Percentiles rank a stretch among this genome's conserved stretches.
Evolutionary conservation across 2,888 invertebrate genomes (phyloP).

Genomic region (Chesias legatella): DNA sequence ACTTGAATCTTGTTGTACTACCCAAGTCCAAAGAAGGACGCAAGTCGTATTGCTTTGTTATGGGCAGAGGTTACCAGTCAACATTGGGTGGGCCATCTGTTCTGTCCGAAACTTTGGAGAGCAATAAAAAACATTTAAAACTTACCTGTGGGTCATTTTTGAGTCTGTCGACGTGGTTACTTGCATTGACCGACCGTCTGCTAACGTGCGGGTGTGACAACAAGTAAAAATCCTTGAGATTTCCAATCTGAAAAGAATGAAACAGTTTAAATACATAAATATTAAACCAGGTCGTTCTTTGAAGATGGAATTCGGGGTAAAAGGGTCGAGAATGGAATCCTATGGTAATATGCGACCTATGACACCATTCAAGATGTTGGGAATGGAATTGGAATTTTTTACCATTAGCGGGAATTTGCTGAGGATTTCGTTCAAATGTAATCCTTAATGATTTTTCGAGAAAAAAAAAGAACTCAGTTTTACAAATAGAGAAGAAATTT

Average conservation of each 20-base stretch:
- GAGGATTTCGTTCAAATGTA: not conserved
- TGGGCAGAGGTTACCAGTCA: too few relatives aligned
- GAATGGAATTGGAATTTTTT: too few relatives aligned
- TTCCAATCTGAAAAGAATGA: constrained; percentile 67
- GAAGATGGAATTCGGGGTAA: constrained; percentile 4
- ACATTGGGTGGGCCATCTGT: too few relatives aligned
- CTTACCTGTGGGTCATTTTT: constrained; percentile 74
- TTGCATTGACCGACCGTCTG: constrained; percentile 67
- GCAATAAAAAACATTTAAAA: too few relatives aligned
- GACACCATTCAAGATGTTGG: constrained; percentile 11
- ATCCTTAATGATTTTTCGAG: too few relatives aligned
- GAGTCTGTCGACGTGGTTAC: constrained; percentile 55
- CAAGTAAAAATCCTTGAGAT: constrained; percentile 62
- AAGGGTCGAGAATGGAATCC: constrained; percentile 15
- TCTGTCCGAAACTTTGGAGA: too few relatives aligned
- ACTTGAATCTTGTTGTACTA: too few relatives aligned
- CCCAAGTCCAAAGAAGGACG: too few relatives aligned
- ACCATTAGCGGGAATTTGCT: not conserved
- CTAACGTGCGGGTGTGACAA: constrained; percentile 69
- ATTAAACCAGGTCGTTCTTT: constrained; percentile 1
- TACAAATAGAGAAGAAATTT: too few relatives aligned
- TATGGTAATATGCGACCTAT: constrained; percentile 16
- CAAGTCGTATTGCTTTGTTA: too few relatives aligned
- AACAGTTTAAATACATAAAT: constrained; percentile 19
- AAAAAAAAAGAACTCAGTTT: too few relatives aligned